These are phyloP conservation scores for Morbakka virulenta DNA, from an alignment of 30 jellyfish, hydroid and myxozoan genomes.

Conservation along the genomic window DNA sequence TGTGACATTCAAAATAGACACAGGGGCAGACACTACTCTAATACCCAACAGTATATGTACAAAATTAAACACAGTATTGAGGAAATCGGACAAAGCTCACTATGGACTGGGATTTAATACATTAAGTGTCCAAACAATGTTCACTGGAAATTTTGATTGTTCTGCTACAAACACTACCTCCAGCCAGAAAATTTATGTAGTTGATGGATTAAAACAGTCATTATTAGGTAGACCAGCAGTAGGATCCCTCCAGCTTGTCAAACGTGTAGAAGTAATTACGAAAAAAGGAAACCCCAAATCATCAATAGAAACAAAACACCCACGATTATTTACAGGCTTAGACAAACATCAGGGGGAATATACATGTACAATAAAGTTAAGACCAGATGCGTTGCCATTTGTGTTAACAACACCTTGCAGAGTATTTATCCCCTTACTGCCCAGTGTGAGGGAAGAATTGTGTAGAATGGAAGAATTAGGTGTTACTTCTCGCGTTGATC, in stretches of 20 bases:
- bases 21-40: too few relatives aligned
- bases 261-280: neutral
- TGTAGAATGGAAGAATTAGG: conserved; percentile 39
- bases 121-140: too few relatives aligned
- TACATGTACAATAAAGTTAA: conserved; percentile 9
- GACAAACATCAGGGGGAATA: conserved; percentile 30
- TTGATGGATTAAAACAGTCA: neutral
- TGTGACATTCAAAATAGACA: too few relatives aligned
- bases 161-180: neutral
- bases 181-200: neutral
- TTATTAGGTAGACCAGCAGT: neutral
- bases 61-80: too few relatives aligned
- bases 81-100: too few relatives aligned
- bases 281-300: neutral
- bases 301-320: neutral
- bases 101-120: too few relatives aligned
- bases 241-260: too few relatives aligned
- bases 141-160: too few relatives aligned
- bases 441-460: conserved; percentile 18
- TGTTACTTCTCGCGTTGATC: conserved; percentile 24
- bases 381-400: conserved; percentile 28
- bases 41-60: too few relatives aligned
- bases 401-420: conserved; percentile 40
- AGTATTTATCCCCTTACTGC: conserved; percentile 32
- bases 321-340: conserved; percentile 18